Evolutionary conservation across 1,140 invertebrate species (phyloP).

Genomic region (Nasonia longicornis): DNA sequence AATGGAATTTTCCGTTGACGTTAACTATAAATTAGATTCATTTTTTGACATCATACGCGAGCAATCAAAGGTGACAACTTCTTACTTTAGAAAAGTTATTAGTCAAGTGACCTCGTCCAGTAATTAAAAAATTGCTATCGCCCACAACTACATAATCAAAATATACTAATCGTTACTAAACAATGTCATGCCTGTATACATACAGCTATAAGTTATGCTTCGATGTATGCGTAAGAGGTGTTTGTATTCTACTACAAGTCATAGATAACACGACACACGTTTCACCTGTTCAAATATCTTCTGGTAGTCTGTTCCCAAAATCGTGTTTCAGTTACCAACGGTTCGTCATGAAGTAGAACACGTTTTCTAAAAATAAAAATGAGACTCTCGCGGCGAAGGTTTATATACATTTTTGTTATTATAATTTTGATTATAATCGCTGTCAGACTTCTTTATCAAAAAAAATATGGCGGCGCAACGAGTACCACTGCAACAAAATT

Average conservation of each 20-base stretch:
- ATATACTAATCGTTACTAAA: too few species aligned
- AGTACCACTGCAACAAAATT: neutral
- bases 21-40: too few species aligned
- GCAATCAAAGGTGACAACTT: too few species aligned
- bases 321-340: conserved; percentile 5
- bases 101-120: too few species aligned
- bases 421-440: neutral
- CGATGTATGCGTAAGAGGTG: neutral
- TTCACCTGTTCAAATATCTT: conserved; percentile 21
- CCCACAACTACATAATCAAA: too few species aligned
- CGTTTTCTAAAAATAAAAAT: neutral
- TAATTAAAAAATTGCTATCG: too few species aligned
- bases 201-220: neutral
- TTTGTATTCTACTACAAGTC: neutral
- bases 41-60: too few species aligned
- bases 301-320: neutral
- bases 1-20: too few species aligned
- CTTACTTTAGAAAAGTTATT: too few species aligned
- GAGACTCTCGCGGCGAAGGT: neutral
- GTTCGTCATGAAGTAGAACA: neutral
- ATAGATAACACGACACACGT: neutral
- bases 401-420: neutral
- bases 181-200: neutral
- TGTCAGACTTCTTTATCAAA: neutral
- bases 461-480: neutral